Conservation (phyloP, 2,797 vertebrate species). For the Amphiprion clarkii region DNA sequence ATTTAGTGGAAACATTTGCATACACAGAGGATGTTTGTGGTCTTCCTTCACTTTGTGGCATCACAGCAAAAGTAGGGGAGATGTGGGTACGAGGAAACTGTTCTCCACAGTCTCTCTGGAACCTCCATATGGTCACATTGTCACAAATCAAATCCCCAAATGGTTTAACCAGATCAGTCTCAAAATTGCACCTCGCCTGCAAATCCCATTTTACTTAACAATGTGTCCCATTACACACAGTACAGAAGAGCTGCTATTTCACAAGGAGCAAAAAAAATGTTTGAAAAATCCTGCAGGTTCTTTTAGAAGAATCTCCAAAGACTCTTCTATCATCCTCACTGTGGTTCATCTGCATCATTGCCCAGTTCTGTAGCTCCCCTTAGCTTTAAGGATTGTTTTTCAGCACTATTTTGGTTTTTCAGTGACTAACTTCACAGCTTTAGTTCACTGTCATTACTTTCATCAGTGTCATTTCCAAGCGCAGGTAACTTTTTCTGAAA, state of each 20-base stretch:
- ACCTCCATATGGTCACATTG: background rate
- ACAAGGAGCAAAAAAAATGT: background rate
- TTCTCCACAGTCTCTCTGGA: background rate
- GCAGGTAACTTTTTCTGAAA: background rate
- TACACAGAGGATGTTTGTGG: background rate
- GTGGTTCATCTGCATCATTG: background rate
- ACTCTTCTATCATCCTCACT: background rate
- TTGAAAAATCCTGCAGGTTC: background rate
- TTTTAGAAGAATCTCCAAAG: background rate
- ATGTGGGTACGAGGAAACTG: background rate
- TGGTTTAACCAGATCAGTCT: background rate
- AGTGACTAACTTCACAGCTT: background rate
- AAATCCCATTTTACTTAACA: background rate
- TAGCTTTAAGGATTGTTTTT: background rate
- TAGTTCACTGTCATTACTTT: background rate
- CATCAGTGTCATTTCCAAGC: background rate
- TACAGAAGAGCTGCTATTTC: background rate
- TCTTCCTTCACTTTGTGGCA: background rate
- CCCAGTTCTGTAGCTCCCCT: background rate
- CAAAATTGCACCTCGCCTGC: background rate
- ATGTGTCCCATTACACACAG: background rate
- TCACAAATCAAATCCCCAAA: background rate
- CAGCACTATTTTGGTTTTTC: background rate
- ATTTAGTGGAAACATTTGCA: no score
- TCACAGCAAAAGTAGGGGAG: background rate